Evolutionary conservation across 2,888 invertebrate species (phyloP).

Genomic region (Metalampra italica): DNA sequence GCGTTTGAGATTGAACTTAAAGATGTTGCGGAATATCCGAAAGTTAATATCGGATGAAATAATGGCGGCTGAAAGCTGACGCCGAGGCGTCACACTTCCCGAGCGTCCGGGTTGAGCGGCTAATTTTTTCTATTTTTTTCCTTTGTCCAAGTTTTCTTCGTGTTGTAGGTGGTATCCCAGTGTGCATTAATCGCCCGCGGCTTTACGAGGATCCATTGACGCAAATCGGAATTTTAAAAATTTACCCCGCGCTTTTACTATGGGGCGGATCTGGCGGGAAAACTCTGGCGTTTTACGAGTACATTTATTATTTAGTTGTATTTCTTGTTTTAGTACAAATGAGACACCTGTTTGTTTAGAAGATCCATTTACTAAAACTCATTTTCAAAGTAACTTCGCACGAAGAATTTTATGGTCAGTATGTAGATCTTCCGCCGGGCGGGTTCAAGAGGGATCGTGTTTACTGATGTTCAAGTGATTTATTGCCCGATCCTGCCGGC

Average conservation of each 20-base stretch:
- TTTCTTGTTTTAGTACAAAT: not conserved
- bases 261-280: not conserved
- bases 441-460: constrained; percentile 26
- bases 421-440: constrained; percentile 13
- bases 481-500: constrained; percentile 32
- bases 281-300: not conserved
- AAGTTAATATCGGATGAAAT: constrained; percentile 55
- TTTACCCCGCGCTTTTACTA: not conserved
- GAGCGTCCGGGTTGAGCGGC: constrained; percentile 43
- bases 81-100: constrained; percentile 51
- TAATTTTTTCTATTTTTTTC: constrained; percentile 48
- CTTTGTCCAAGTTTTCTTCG: constrained; percentile 40
- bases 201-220: constrained; percentile 31
- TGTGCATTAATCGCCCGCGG: constrained; percentile 36
- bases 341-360: not conserved
- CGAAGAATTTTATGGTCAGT: constrained; percentile 1
- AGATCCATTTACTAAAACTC: not conserved
- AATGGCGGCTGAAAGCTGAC: constrained; percentile 61
- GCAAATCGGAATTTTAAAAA: constrained; percentile 39
- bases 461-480: constrained; percentile 43
- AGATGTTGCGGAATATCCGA: constrained; percentile 32
- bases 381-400: not conserved
- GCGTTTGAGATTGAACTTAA: constrained; percentile 7
- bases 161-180: constrained; percentile 33
- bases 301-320: not conserved